Evolutionary conservation across 1,140 invertebrate genomes (phyloP).

Genomic region (Parasteatoda tepidariorum): DNA sequence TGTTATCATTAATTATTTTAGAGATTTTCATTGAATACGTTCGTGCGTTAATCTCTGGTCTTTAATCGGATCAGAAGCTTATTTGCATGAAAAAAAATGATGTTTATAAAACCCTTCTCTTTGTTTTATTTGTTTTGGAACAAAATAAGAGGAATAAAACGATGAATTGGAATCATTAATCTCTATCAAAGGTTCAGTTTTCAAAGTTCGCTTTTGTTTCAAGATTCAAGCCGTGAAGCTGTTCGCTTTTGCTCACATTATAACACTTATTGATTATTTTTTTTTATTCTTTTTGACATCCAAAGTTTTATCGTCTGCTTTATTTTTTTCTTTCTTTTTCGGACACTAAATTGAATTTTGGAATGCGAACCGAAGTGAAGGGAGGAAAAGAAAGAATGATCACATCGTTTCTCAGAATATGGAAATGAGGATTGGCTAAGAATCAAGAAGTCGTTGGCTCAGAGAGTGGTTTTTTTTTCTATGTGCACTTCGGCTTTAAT

Average conservation of each 20-base stretch:
- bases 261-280: neutral
- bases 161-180: conserved; percentile 6
- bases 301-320: neutral
- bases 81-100: conserved; percentile 20
- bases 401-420: conserved; percentile 20
- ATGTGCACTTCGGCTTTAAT: too few relatives aligned
- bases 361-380: neutral
- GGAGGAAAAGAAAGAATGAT: neutral
- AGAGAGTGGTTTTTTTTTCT: neutral
- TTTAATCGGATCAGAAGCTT: neutral
- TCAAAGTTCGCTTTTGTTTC: conserved; percentile 2
- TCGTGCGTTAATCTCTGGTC: too few relatives aligned
- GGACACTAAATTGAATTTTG: conserved; percentile 12
- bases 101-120: neutral
- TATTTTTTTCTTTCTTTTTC: neutral
- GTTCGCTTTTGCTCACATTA: neutral
- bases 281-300: neutral
- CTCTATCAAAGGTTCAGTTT: neutral
- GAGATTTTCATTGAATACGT: too few relatives aligned
- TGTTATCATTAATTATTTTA: too few relatives aligned
- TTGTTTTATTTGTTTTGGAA: conserved; percentile 5
- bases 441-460: neutral
- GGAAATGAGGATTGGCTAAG: conserved; percentile 24
- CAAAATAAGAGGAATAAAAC: neutral
- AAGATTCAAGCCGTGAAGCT: neutral